Evolutionary conservation across 2,797 vertebrate species (phyloP).

Genomic region (Buphagus erythrorhynchus): DNA sequence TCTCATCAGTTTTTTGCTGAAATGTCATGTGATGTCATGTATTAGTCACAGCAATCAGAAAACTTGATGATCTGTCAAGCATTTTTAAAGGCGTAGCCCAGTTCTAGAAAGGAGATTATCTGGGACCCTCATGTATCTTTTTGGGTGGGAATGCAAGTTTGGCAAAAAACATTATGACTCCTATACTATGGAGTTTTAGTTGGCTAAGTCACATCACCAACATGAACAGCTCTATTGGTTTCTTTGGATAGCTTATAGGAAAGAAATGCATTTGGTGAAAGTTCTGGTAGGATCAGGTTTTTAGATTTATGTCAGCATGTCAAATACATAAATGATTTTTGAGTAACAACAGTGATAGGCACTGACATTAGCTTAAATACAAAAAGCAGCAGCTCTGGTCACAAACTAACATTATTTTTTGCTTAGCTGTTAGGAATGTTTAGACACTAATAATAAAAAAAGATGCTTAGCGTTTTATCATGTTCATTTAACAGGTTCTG

Average conservation of each 20-base stretch:
- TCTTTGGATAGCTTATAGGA: neutral
- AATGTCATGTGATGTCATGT: neutral
- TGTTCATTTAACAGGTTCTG: constrained; percentile 74
- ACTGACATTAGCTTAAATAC: neutral
- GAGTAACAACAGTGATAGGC: neutral
- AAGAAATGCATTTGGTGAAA: neutral
- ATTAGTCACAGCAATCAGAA: neutral
- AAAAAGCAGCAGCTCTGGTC: neutral
- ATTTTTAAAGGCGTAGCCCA: neutral
- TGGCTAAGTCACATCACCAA: neutral
- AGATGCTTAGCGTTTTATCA: neutral
- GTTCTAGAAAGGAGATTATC: neutral
- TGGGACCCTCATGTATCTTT: neutral
- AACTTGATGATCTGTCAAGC: neutral
- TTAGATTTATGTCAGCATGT: neutral
- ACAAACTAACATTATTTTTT: neutral
- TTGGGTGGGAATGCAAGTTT: neutral
- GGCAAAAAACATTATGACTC: neutral
- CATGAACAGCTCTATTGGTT: neutral
- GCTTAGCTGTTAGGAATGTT: neutral
- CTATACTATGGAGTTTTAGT: neutral
- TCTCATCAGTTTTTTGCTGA: constrained; percentile 5
- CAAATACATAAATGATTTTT: neutral
- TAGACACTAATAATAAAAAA: neutral
- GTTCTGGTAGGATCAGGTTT: neutral